Percentiles rank a stretch among this genome's conserved stretches.
Conservation (phyloP, 1,140 invertebrate genomes). For the Bombus superbus region DNA sequence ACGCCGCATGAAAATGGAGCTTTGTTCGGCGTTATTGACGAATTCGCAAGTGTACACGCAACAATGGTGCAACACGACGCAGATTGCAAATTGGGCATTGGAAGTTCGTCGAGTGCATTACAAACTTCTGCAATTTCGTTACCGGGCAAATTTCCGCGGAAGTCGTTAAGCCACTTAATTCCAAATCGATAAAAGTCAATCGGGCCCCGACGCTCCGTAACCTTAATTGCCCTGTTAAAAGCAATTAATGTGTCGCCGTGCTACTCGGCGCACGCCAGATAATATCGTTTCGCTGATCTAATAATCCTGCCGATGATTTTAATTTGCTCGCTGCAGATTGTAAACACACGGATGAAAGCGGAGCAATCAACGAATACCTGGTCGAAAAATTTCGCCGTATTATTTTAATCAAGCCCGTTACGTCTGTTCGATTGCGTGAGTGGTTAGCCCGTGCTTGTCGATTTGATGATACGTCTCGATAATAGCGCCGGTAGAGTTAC, state of each 20-base stretch:
- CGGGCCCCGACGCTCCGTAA: slow-evolving; percentile 1
- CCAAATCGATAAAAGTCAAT: slow-evolving; percentile 58
- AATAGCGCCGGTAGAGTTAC: too few species aligned
- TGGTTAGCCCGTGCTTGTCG: too few species aligned
- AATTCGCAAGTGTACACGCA: slow-evolving; percentile 13
- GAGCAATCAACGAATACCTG: background rate
- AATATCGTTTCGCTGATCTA: slow-evolving; percentile 8
- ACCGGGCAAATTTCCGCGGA: background rate
- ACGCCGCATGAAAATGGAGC: background rate
- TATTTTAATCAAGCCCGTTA: too few species aligned
- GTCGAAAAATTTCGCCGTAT: background rate
- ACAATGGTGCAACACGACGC: slow-evolving; percentile 1
- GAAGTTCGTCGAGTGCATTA: background rate
- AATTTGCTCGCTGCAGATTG: slow-evolving; percentile 13
- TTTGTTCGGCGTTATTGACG: background rate
- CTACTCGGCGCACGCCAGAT: background rate
- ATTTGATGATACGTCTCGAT: too few species aligned
- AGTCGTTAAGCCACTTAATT: slow-evolving; percentile 46
- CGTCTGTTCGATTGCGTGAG: too few species aligned
- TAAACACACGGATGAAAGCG: background rate
- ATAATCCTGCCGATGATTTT: background rate
- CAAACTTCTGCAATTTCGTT: slow-evolving; percentile 52
- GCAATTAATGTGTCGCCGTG: slow-evolving; percentile 46
- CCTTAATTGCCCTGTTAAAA: slow-evolving; percentile 54
- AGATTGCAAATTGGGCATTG: slow-evolving; percentile 21